phyloP scores from a whole-genome alignment of 1,140 invertebrate species.

The Anastrepha ludens region DNA sequence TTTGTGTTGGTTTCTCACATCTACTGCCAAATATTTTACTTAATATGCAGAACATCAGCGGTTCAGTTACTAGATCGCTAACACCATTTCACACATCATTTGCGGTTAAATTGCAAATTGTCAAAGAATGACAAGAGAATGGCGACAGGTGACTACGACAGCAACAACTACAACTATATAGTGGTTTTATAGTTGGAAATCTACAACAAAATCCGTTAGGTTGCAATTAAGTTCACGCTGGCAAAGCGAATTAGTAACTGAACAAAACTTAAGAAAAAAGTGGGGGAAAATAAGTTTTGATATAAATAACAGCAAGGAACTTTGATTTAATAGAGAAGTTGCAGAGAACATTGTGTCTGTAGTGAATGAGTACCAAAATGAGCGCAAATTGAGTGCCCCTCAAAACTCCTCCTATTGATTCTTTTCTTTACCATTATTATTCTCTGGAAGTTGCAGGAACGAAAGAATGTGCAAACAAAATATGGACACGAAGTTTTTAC shows the following conservation, averaged over 20 bases:
- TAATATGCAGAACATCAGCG: slow-evolving; percentile 39
- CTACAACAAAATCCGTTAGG: slow-evolving; percentile 14
- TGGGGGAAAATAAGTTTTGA: neutral
- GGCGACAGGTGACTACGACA: neutral
- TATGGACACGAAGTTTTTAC: no score
- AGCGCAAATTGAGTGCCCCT: no score
- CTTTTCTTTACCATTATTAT: no score
- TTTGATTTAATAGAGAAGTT: no score
- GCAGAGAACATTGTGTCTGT: no score
- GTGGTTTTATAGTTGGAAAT: neutral
- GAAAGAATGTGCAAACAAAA: no score
- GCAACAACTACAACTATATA: neutral
- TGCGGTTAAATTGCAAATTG: slow-evolving; percentile 30
- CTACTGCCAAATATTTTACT: neutral
- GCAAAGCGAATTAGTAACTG: slow-evolving; percentile 3
- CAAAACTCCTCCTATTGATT: no score
- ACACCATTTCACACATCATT: slow-evolving; percentile 40
- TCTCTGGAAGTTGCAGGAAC: no score
- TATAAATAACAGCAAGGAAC: neutral
- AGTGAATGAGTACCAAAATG: no score
- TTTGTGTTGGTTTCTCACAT: neutral
- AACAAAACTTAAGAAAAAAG: neutral
- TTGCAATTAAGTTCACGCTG: slow-evolving; percentile 19
- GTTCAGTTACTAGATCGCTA: slow-evolving; percentile 25
- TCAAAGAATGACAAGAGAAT: slow-evolving; percentile 4